Evolutionary conservation across 2,888 invertebrate species (phyloP), one percentile per base, ranked within the genome.

Genomic region (Torymus auratus): DNA sequence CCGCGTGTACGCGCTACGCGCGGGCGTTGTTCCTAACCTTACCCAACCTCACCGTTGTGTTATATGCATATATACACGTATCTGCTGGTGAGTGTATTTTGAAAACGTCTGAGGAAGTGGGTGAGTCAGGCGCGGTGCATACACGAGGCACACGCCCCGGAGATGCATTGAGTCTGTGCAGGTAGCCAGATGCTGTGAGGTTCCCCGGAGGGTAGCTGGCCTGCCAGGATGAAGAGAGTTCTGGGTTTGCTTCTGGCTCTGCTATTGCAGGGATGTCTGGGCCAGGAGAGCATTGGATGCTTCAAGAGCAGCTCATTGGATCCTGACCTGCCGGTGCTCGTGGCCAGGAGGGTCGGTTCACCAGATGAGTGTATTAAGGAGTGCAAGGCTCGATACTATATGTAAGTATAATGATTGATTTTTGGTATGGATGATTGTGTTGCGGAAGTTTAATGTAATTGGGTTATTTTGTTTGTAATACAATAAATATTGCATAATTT

Each of bases 381-480:
- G 83, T 90, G 90, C 78, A 85, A 80, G 78, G 85, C 83, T n/a
- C 85, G 86, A 69, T 90, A 90, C 83, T 90, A 87, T 71, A 89
- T 88, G 90, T 90, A 81, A 88, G 86, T 85, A 10, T 7, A 1
- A 62, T 23, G 17, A 5, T 13, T 17, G 20, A 17, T 14, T 4
- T 53, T 69, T 62, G 15, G 12, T 58, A 3, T 11, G n/a, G 11
- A 11, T 68, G 13, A 3, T n/a, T 55, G 14, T 20, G 10, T 0
- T 56, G n/a, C 17, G 23, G 1, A 10, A 15, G 2, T 52, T 28
- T n/a, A 12, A 11, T 12, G 12, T 23, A 10, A 14, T 41, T 41
- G 41, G 41, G 41, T 41, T 41, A 0, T 41, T 41, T 1, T 0
- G 7, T 7, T 1, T 41, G 41, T 41, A 41, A 41, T 41, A 10